A percentile compares a stretch with the other conserved stretches of the same genome.
phyloP scores from a whole-genome alignment of 2,888 invertebrate genomes.

The Metopia argyrocephala region DNA sequence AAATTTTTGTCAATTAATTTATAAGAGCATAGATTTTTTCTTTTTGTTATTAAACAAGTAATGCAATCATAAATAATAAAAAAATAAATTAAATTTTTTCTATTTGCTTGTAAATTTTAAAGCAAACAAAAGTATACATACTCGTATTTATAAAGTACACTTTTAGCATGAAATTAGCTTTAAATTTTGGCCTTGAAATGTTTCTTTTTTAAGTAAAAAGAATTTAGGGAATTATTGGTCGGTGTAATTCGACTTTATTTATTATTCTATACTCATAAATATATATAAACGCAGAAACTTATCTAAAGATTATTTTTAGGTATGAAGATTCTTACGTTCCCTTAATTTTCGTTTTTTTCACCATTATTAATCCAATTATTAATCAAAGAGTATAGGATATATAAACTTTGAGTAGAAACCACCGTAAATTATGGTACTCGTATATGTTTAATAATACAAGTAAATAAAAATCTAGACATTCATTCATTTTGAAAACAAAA shows the following conservation, averaged over 20 bases:
- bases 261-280: too few relatives aligned
- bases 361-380: too few relatives aligned
- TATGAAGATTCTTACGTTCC: too few relatives aligned
- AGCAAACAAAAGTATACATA: neutral
- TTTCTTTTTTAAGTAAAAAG: too few relatives aligned
- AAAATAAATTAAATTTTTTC: conserved; percentile 5
- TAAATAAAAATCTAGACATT: neutral
- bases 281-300: too few relatives aligned
- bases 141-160: neutral
- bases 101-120: conserved; percentile 22
- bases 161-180: neutral
- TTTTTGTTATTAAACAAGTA: neutral
- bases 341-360: neutral
- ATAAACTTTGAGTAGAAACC: neutral
- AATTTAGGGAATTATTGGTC: too few relatives aligned
- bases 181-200: too few relatives aligned
- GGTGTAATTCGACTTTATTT: too few relatives aligned
- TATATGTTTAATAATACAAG: neutral
- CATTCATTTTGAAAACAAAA: neutral
- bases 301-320: too few relatives aligned
- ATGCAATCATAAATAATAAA: neutral
- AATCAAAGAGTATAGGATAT: neutral
- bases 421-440: neutral
- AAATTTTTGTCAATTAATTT: conserved; percentile 40
- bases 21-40: conserved; percentile 6